Percentiles rank a stretch among this genome's conserved stretches.
Evolutionary conservation across 2,797 vertebrate species (phyloP).

Genomic region (Pipistrellus pygmaeus): DNA sequence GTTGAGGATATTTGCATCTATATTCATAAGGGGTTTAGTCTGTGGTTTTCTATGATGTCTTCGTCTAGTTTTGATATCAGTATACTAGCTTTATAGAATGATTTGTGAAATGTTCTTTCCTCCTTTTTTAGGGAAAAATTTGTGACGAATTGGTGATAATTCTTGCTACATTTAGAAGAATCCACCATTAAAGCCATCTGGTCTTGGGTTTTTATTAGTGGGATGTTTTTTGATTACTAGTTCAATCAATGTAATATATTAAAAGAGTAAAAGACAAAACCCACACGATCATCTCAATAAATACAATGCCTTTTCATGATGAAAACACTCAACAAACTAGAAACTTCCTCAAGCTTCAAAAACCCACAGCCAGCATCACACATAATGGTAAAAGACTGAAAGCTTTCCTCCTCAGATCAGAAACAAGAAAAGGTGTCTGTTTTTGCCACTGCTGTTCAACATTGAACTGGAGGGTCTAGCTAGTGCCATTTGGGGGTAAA

Average conservation of each 20-base stretch:
- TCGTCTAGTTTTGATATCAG: neutral
- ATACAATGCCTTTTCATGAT: neutral
- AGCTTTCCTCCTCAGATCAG: neutral
- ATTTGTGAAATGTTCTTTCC: neutral
- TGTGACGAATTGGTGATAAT: neutral
- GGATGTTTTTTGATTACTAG: slow-evolving; percentile 30
- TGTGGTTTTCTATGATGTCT: neutral
- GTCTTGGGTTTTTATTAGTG: neutral
- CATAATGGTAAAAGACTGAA: neutral
- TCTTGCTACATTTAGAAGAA: slow-evolving; percentile 17
- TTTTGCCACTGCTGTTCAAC: neutral
- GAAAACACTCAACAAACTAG: slow-evolving; percentile 17
- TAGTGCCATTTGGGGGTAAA: neutral
- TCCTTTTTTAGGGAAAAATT: neutral
- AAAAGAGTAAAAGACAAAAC: slow-evolving; percentile 27
- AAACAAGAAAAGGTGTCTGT: neutral
- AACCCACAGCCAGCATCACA: neutral
- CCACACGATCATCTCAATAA: neutral
- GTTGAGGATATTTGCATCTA: neutral
- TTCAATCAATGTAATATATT: neutral
- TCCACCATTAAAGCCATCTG: neutral
- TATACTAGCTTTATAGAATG: neutral
- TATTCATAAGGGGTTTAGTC: neutral
- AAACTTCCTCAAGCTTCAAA: slow-evolving; percentile 4
- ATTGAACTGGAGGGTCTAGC: neutral